A percentile compares a stretch with the other conserved stretches of the same genome.
phyloP scores from a whole-genome alignment of 2,888 invertebrate genomes.

The Limnephilus marmoratus region DNA sequence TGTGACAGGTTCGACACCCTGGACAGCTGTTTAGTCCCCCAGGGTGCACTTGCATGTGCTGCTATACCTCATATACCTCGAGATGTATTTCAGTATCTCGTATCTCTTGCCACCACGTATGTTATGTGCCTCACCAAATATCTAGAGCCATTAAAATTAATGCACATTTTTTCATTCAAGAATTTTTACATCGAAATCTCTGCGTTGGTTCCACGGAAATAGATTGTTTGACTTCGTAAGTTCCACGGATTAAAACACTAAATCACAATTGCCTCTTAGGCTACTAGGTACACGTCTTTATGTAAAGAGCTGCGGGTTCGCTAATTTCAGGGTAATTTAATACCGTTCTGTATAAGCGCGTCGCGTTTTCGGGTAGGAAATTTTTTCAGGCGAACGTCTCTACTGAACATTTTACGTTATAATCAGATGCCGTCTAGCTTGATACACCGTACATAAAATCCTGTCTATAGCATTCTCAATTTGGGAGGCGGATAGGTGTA shows the following conservation, averaged over 20 bases:
- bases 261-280: neutral
- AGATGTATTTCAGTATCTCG: neutral
- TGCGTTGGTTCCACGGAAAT: neutral
- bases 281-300: too few species aligned
- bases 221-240: neutral
- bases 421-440: neutral
- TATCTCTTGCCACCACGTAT: neutral
- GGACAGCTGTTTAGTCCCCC: slow-evolving; percentile 38
- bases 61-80: neutral
- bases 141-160: neutral
- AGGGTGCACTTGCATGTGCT: neutral
- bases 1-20: neutral
- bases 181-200: neutral
- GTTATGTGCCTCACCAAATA: neutral
- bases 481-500: too few species aligned
- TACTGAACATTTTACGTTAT: too few species aligned
- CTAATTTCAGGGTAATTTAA: neutral
- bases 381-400: neutral
- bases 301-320: neutral
- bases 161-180: neutral
- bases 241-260: neutral
- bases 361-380: neutral
- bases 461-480: too few species aligned
- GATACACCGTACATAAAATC: neutral
- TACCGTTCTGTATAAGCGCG: neutral